Evolutionary conservation across 2,888 invertebrate genomes (phyloP).

Genomic region (Masnerella sp.): DNA sequence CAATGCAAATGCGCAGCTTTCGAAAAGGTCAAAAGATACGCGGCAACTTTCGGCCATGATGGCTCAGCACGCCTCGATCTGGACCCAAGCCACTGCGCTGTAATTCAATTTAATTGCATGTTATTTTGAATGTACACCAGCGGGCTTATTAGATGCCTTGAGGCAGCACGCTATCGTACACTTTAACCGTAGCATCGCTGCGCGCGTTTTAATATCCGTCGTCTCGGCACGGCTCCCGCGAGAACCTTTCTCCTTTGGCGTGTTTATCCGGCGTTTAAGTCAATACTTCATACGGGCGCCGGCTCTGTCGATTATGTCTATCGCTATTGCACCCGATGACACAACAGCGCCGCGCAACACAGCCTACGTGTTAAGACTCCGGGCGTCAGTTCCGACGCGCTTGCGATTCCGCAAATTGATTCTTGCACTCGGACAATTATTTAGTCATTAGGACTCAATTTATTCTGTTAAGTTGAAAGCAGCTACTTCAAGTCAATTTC

Average conservation of each 20-base stretch:
- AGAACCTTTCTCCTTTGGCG: slow-evolving; percentile 57
- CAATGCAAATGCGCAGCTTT: slow-evolving; percentile 48
- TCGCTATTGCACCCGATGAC: slow-evolving; percentile 45
- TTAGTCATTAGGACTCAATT: slow-evolving; percentile 47
- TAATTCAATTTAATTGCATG: slow-evolving; percentile 73
- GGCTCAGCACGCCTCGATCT: slow-evolving; percentile 45
- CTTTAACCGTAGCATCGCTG: slow-evolving; percentile 59
- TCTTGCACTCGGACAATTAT: too few species aligned
- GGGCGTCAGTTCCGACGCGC: slow-evolving; percentile 29
- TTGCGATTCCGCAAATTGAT: slow-evolving; percentile 59
- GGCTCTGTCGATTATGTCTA: slow-evolving; percentile 51
- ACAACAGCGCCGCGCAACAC: slow-evolving; percentile 26
- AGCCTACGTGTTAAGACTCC: slow-evolving; percentile 16
- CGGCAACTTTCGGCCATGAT: slow-evolving; percentile 56
- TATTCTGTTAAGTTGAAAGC: too few species aligned
- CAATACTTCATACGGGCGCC: slow-evolving; percentile 34
- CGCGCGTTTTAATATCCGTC: slow-evolving; percentile 62
- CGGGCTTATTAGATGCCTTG: slow-evolving; percentile 70
- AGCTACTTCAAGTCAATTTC: too few species aligned
- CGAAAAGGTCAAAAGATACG: slow-evolving; percentile 43
- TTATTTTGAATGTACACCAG: slow-evolving; percentile 68
- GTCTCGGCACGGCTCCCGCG: slow-evolving; percentile 56
- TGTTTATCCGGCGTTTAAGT: slow-evolving; percentile 49
- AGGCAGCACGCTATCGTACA: slow-evolving; percentile 66
- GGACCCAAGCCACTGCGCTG: slow-evolving; percentile 59